A percentile compares a stretch with the other conserved stretches of the same genome.
Evolutionary conservation across 2,797 vertebrate genomes (phyloP).

Genomic region (Hylomyscus alleni): DNA sequence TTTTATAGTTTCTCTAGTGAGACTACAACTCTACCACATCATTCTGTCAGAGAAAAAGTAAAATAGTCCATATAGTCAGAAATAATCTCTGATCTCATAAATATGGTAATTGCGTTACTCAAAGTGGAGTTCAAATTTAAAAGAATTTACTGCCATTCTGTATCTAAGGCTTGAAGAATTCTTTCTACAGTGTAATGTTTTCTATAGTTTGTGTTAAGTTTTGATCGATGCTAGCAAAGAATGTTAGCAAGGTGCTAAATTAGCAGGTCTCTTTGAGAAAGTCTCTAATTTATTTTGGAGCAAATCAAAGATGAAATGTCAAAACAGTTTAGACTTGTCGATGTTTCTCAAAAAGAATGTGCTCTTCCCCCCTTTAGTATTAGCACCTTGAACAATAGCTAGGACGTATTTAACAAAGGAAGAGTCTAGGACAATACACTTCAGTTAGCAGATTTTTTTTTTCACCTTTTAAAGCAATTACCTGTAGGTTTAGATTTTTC

Average conservation of each 20-base stretch:
- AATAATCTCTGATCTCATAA: slow-evolving; percentile 73
- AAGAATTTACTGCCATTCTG: background rate
- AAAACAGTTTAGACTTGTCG: background rate
- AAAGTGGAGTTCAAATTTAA: slow-evolving; percentile 68
- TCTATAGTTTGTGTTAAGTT: slow-evolving; percentile 36
- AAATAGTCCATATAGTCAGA: slow-evolving; percentile 69
- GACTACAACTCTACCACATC: slow-evolving; percentile 59
- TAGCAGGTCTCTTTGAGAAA: slow-evolving; percentile 27
- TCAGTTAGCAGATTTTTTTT: background rate
- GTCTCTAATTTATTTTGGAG: background rate
- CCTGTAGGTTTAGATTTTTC: background rate
- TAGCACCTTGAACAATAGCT: background rate
- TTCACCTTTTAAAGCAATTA: slow-evolving; percentile 39
- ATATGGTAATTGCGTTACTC: slow-evolving; percentile 71
- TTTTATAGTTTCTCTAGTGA: slow-evolving; percentile 72
- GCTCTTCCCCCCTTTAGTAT: background rate
- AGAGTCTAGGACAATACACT: background rate
- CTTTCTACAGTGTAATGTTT: background rate
- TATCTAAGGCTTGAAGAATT: slow-evolving; percentile 1
- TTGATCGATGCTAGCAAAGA: slow-evolving; percentile 8
- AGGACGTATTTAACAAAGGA: background rate
- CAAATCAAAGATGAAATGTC: slow-evolving; percentile 44
- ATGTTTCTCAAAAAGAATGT: background rate
- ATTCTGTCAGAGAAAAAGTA: slow-evolving; percentile 71
- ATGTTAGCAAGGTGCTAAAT: background rate